phyloP scores from a whole-genome alignment of 2,113 vertebrate genomes.

The Archilochus colubris region DNA sequence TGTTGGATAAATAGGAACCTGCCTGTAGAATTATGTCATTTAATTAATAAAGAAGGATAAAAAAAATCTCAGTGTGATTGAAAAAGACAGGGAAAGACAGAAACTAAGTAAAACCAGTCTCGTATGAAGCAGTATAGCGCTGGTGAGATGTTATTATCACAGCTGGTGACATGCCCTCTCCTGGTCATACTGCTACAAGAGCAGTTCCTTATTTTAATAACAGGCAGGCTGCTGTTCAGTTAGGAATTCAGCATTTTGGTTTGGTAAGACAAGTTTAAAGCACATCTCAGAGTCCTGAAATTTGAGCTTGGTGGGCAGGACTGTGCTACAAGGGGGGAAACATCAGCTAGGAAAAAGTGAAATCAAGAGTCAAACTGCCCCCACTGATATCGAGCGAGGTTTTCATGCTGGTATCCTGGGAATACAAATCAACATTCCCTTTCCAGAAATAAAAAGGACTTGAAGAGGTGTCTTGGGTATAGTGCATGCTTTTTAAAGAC shows the following conservation, averaged over 20 bases:
- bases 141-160: fast-evolving
- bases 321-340: neutral
- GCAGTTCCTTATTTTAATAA: neutral
- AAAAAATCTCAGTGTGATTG: neutral
- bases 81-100: neutral
- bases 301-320: neutral
- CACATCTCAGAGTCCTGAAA: neutral
- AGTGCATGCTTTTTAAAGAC: neutral
- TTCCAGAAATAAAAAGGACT: neutral
- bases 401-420: neutral
- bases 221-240: neutral
- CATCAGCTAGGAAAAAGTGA: neutral
- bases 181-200: neutral
- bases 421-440: neutral
- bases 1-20: neutral
- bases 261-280: neutral
- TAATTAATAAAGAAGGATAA: neutral
- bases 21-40: neutral
- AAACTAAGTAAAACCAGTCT: neutral
- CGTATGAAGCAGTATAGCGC: fast-evolving
- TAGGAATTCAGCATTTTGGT: neutral
- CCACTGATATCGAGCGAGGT: too few relatives aligned
- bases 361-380: neutral
- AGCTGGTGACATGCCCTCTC: neutral
- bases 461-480: neutral